Evolutionary conservation across 2,113 vertebrate genomes (phyloP).

Genomic region (Chrysochloris asiatica): DNA sequence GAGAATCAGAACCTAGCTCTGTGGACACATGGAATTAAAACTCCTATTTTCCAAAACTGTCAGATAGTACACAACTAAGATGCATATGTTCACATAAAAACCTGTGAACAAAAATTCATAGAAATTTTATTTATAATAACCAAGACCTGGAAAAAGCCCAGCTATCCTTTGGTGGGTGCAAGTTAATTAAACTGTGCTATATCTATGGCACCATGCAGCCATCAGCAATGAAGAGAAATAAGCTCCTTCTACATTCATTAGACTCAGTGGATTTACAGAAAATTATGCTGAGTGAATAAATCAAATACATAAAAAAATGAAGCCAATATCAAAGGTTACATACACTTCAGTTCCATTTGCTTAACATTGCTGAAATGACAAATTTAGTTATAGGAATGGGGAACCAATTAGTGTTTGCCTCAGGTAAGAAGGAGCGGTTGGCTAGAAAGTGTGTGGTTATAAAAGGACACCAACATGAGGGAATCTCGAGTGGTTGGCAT

Average conservation of each 20-base stretch:
- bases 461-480: not conserved
- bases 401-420: not conserved
- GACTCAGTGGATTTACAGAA: not conserved
- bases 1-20: not conserved
- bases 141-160: not conserved
- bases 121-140: not conserved
- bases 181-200: not conserved
- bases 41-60: not conserved
- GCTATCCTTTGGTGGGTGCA: not conserved
- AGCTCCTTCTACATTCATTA: not conserved
- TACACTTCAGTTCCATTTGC: not conserved
- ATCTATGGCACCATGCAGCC: not conserved
- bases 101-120: not conserved
- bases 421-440: rapidly evolving
- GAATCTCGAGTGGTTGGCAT: rapidly evolving
- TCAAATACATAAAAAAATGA: not conserved
- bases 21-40: not conserved
- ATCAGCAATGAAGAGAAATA: not conserved
- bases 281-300: not conserved
- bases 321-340: not conserved
- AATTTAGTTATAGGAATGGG: not conserved
- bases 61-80: not conserved
- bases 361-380: not conserved
- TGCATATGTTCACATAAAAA: not conserved
- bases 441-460: rapidly evolving